Conservation (phyloP, 2,113 vertebrate species). For the Etia nguti region DNA sequence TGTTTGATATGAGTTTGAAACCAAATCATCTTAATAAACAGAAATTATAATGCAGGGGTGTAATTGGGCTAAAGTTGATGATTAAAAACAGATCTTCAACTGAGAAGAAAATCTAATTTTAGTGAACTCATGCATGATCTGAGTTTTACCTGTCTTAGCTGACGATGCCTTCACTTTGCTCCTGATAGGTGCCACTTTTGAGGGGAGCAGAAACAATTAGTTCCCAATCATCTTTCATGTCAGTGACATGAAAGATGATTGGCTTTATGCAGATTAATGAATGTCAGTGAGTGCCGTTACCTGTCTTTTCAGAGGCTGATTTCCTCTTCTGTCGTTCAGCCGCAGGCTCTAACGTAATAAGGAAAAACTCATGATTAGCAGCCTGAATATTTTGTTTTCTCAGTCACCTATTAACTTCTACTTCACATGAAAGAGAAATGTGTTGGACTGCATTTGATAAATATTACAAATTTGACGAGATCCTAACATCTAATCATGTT, state of each 20-base stretch:
- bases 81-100: neutral
- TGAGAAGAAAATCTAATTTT: rapidly evolving
- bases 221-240: neutral
- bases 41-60: neutral
- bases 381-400: neutral
- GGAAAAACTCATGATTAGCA: neutral
- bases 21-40: neutral
- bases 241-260: neutral
- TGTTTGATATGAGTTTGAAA: neutral
- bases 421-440: neutral
- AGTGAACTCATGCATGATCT: neutral
- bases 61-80: neutral
- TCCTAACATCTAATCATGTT: no score
- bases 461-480: neutral
- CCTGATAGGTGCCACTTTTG: neutral
- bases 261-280: neutral
- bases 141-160: constrained; percentile 26
- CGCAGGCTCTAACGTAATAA: constrained; percentile 17
- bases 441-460: neutral
- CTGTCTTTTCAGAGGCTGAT: constrained; percentile 19
- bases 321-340: constrained; percentile 19
- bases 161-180: constrained; percentile 10
- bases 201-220: neutral
- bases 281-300: neutral
- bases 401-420: neutral